phyloP scores from a whole-genome alignment of 2,888 invertebrate genomes.

The Drosophila picticornis region DNA sequence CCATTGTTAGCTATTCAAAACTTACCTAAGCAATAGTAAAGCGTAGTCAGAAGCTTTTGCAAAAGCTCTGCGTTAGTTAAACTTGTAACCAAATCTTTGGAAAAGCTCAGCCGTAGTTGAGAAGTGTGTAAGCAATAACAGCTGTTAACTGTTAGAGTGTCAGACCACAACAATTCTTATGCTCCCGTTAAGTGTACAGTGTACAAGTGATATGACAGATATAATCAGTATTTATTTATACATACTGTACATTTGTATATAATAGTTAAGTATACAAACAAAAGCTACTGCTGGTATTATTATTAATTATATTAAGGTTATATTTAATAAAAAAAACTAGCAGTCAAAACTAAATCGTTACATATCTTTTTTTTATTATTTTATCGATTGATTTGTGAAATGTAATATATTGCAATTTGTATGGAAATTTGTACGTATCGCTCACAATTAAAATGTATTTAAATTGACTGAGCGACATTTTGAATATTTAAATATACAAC shows the following conservation, averaged over 20 bases:
- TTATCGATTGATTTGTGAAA: background rate
- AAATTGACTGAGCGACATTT: background rate
- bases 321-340: background rate
- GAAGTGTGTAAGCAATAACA: background rate
- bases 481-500: background rate
- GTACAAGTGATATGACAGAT: background rate
- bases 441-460: background rate
- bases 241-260: too few species aligned
- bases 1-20: background rate
- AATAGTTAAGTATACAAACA: background rate
- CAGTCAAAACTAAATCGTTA: background rate
- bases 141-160: background rate
- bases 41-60: background rate
- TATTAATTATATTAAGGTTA: too few species aligned
- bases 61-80: background rate
- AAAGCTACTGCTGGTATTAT: too few species aligned
- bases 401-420: too few species aligned
- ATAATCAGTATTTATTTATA: background rate
- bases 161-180: constrained; percentile 5
- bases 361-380: background rate
- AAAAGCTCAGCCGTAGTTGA: background rate
- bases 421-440: background rate
- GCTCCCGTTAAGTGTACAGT: constrained; percentile 1
- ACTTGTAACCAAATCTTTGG: background rate
- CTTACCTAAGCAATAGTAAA: background rate